Evolutionary conservation across 2,888 invertebrate genomes (phyloP), one percentile per base, ranked within the genome.

Genomic region (Cryptocephalus moraei): DNA sequence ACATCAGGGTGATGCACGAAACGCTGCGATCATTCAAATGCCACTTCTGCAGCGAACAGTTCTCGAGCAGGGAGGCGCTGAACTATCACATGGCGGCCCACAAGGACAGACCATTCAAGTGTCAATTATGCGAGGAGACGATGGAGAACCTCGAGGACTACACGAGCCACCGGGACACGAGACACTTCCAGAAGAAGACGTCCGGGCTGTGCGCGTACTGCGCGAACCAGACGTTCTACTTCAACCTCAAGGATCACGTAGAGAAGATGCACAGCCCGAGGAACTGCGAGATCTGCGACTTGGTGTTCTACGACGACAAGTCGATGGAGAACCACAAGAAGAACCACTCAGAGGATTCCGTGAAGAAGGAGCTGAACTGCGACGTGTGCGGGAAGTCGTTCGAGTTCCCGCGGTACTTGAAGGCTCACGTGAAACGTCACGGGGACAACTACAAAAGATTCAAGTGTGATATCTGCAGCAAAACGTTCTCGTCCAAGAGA

Each of bases 121-220:
- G 56, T 43, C 55, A 52, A 39, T 33, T 49, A 8, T 57, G 57
- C 43, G 48, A 46, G n/a, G 52, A 53, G 33, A 44, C 33, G 36
- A 36, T 52, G 12, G 13, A 33, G 2, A 45, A 44, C 40, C n/a
- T 44, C 8, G 50, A 56, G 13, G 44, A 48, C 13, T 53, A 53
- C 34, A 49, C 38, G 1, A 34, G 36, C 31, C 56, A 57, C 39
- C 49, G 49, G 38, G 52, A 54, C 33, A 36, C 36, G 36, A 53
- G 43, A 33, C 57, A 57, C 43, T 42, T 56, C 4, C 51, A 56
- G 13, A 32, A 47, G 38, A 57, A 52, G 32, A 43, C 49, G 41
- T 52, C 56, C n/a, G 56, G 57, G 4, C 49, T 43, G 13, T 57
- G 57, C 40, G 53, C 52, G 33, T 57, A 56, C 44, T 57, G 57